Evolutionary conservation across 2,888 invertebrate genomes (phyloP).

Genomic region (Meiosimyza platycephala): DNA sequence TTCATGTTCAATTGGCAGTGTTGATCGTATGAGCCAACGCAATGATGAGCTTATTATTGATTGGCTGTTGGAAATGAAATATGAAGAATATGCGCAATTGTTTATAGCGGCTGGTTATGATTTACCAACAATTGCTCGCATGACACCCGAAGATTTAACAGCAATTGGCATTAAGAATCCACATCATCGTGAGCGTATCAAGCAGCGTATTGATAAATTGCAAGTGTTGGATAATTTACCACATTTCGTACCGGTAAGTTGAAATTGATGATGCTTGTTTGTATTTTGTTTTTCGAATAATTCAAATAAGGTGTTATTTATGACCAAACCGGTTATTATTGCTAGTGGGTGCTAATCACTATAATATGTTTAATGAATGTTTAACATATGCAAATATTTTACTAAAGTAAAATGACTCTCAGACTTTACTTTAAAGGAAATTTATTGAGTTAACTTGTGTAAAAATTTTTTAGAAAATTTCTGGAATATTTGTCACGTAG

Average conservation of each 20-base stretch:
- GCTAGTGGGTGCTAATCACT: too few species aligned
- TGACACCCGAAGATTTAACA: slow-evolving; percentile 96
- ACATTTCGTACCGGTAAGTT: slow-evolving; percentile 88
- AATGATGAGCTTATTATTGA: slow-evolving; percentile 92
- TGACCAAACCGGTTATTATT: neutral
- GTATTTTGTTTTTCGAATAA: neutral
- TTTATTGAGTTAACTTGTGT: too few species aligned
- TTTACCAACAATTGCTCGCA: slow-evolving; percentile 96
- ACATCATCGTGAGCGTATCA: slow-evolving; percentile 94
- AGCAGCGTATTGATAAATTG: slow-evolving; percentile 94
- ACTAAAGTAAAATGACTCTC: too few species aligned
- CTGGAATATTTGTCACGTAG: too few species aligned
- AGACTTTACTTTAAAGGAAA: too few species aligned
- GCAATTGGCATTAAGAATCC: slow-evolving; percentile 96
- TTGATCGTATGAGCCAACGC: slow-evolving; percentile 76
- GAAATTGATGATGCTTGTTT: slow-evolving; percentile 10
- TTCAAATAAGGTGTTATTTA: neutral
- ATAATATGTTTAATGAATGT: neutral
- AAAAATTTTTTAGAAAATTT: too few species aligned
- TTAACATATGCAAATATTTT: neutral
- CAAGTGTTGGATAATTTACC: slow-evolving; percentile 95
- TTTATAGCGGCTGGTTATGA: slow-evolving; percentile 97
- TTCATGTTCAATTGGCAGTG: slow-evolving; percentile 80
- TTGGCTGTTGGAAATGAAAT: slow-evolving; percentile 93
- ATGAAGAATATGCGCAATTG: slow-evolving; percentile 93